A percentile compares a stretch with the other conserved stretches of the same genome.
phyloP scores from a whole-genome alignment of 2,888 invertebrate species.

The Holacanthella duospinosa region DNA sequence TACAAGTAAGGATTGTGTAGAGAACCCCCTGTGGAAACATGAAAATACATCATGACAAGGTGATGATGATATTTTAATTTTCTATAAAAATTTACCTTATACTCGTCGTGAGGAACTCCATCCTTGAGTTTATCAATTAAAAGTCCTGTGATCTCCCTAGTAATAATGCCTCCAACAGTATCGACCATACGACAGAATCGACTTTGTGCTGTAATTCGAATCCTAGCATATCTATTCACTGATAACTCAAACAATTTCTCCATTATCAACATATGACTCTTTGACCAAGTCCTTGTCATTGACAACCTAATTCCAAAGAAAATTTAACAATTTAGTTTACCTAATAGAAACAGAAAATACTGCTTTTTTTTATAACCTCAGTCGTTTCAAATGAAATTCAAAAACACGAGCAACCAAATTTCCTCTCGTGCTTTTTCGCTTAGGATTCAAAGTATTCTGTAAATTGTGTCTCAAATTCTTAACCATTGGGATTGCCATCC shows the following conservation, averaged over 20 bases:
- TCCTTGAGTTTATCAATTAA: conserved; percentile 32
- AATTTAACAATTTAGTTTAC: no score
- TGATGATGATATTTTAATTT: neutral
- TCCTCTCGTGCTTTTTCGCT: conserved; percentile 31
- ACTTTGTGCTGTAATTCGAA: conserved; percentile 30
- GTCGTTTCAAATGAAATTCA: conserved; percentile 28
- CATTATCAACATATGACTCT: conserved; percentile 30
- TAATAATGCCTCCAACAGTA: conserved; percentile 29
- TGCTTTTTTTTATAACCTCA: conserved; percentile 15
- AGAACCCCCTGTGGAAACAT: conserved; percentile 54
- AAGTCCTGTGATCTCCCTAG: conserved; percentile 24
- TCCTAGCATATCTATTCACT: conserved; percentile 34
- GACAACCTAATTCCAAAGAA: conserved; percentile 30
- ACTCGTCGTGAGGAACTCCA: conserved; percentile 36
- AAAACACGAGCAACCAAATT: conserved; percentile 22
- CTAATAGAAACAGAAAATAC: neutral
- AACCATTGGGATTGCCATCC: conserved; percentile 17
- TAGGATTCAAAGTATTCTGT: conserved; percentile 26
- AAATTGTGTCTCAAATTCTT: conserved; percentile 11
- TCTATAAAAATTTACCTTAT: conserved; percentile 35
- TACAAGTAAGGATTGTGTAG: conserved; percentile 61
- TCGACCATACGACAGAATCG: conserved; percentile 34
- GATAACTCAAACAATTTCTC: conserved; percentile 30
- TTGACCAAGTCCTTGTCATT: conserved; percentile 33
- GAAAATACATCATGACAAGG: neutral